Conservation (phyloP, 1,140 invertebrate species). For the Acyrthosiphon pisum region DNA sequence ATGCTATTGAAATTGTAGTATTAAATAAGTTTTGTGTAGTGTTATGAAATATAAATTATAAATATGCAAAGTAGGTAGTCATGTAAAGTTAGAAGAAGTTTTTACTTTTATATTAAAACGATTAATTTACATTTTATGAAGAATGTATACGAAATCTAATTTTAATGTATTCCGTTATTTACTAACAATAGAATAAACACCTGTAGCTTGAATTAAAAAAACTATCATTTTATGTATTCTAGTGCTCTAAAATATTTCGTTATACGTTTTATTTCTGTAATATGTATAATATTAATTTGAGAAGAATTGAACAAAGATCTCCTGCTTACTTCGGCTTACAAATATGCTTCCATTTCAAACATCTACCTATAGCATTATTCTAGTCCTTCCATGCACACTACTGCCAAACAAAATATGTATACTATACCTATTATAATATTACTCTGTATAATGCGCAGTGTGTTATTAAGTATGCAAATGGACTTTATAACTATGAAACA, state of each 20-base stretch:
- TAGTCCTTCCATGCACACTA: neutral
- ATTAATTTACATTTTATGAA: neutral
- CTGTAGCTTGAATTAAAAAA: neutral
- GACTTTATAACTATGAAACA: conserved; percentile 36
- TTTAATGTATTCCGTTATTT: neutral
- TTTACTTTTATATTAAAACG: neutral
- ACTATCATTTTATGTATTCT: neutral
- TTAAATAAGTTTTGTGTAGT: too few species aligned
- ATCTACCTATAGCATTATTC: neutral
- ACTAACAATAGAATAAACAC: neutral
- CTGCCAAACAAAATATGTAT: conserved; percentile 34
- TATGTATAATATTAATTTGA: neutral
- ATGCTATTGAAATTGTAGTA: neutral
- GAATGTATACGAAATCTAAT: neutral
- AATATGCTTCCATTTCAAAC: conserved; percentile 19
- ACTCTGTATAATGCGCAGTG: neutral
- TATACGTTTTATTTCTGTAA: neutral
- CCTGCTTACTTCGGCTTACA: neutral
- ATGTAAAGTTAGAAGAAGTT: neutral
- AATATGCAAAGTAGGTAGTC: neutral
- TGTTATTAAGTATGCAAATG: conserved; percentile 53
- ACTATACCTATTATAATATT: conserved; percentile 15
- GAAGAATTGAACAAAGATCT: neutral
- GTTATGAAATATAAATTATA: too few species aligned
- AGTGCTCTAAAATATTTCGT: neutral